Conservation (phyloP, 2,888 invertebrate species). For the Pammene aurita region DNA sequence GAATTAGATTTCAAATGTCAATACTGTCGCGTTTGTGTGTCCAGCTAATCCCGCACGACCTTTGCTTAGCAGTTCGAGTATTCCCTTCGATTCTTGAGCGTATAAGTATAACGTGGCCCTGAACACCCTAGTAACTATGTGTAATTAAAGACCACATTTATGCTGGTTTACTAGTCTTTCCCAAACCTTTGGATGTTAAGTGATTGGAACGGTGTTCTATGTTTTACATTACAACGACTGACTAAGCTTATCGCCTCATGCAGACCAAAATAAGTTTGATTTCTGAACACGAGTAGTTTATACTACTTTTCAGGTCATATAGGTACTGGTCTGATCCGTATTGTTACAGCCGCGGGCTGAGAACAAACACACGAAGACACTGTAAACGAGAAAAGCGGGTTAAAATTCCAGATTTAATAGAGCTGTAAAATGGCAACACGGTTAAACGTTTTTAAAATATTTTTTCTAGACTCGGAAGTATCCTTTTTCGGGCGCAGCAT, state of each 20-base stretch:
- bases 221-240: no score
- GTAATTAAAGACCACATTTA: neutral
- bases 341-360: neutral
- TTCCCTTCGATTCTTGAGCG: neutral
- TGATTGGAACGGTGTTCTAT: neutral
- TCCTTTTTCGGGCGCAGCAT: no score
- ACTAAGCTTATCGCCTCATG: no score
- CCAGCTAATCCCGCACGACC: constrained; percentile 11
- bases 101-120: neutral
- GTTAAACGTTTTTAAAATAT: no score
- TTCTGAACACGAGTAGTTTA: no score
- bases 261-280: no score
- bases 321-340: neutral
- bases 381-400: neutral
- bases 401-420: neutral
- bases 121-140: neutral
- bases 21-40: constrained; percentile 21
- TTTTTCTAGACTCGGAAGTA: no score
- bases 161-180: neutral
- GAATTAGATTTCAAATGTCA: constrained; percentile 31
- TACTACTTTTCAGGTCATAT: no score
- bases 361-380: neutral
- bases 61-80: constrained; percentile 1
- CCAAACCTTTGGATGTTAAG: neutral
- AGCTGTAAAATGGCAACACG: no score